Evolutionary conservation across 1,140 invertebrate genomes (phyloP), one percentile per base, ranked within the genome.

Genomic region (Pseudomyrmex dendroicus): DNA sequence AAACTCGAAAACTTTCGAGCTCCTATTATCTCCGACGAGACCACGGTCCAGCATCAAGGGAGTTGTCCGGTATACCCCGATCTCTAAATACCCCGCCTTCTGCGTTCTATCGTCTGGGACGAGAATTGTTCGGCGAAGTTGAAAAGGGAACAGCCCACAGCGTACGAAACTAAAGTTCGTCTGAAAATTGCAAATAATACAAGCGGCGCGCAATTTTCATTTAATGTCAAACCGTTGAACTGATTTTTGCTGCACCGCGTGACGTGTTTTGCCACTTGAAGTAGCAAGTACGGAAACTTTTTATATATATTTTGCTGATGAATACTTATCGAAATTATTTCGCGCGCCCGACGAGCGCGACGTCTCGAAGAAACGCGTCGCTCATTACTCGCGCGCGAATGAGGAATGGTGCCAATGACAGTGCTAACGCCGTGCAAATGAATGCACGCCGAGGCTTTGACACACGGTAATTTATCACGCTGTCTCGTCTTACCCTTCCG

Each of bases 361-460:
- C 52, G 86, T 64, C 54, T 84, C 78, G 63, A 74, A 68, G 84
- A 86, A 52, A 68, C 72, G 76, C 73, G 73, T 54, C 62, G 61
- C 25, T 73, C 61, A 68, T 80, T 61, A 80, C 76, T 44, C n/a
- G 44, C 63, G 84, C 86, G 63, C 73, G 84, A 91, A 93, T 94
- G 93, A 94, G 89, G 85, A 90, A 94, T 93, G 92, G 82, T 90
- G 90, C 84, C 92, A 91, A 92, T 91, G 92, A 93, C 92, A 93
- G 91, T 89, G 89, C 86, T 93, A 93, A 93, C 91, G 90, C 88
- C 83, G 80, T 93, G 92, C 92, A 93, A 94, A 94, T 94, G 93
- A 93, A 93, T 92, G 92, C 92, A 91, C 87, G 90, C 85, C 83
- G 77, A 91, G 88, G 90, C 88, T 92, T 91, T 93, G 93, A 94